A percentile compares a stretch with the other conserved stretches of the same genome.
phyloP scores from a whole-genome alignment of 2,888 invertebrate species.

The Hyposoter didymator region DNA sequence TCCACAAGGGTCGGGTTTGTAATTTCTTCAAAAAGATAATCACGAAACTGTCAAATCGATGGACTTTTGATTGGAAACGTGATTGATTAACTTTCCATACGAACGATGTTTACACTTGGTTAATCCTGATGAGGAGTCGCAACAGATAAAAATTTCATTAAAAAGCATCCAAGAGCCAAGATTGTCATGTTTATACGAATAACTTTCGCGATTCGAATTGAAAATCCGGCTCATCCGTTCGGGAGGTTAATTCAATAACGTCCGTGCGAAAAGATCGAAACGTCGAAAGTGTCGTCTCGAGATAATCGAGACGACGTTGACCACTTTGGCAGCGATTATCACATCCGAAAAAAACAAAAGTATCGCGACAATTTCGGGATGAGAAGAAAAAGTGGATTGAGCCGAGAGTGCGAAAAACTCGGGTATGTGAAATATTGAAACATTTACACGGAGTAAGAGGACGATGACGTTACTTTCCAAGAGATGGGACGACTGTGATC shows the following conservation, averaged over 20 bases:
- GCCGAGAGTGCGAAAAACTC: constrained; percentile 14
- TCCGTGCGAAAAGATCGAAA: constrained; percentile 23
- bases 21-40: not conserved
- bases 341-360: not conserved
- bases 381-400: not conserved
- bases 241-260: constrained; percentile 9
- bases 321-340: not conserved
- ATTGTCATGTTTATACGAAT: constrained; percentile 32
- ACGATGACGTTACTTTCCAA: constrained; percentile 78
- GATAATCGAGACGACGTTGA: not conserved
- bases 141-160: not conserved
- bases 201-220: constrained; percentile 31
- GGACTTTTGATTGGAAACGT: not conserved
- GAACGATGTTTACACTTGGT: constrained; percentile 4
- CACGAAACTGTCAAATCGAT: not conserved
- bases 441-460: constrained; percentile 60
- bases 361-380: not conserved
- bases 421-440: constrained; percentile 40
- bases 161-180: not conserved
- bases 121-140: constrained; percentile 23
- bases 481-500: constrained; percentile 83
- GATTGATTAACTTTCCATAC: constrained; percentile 12
- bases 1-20: constrained; percentile 9
- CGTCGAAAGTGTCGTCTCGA: not conserved
- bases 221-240: constrained; percentile 20